Conservation (phyloP, 1,140 invertebrate genomes). For the Copidosoma floridanum region DNA sequence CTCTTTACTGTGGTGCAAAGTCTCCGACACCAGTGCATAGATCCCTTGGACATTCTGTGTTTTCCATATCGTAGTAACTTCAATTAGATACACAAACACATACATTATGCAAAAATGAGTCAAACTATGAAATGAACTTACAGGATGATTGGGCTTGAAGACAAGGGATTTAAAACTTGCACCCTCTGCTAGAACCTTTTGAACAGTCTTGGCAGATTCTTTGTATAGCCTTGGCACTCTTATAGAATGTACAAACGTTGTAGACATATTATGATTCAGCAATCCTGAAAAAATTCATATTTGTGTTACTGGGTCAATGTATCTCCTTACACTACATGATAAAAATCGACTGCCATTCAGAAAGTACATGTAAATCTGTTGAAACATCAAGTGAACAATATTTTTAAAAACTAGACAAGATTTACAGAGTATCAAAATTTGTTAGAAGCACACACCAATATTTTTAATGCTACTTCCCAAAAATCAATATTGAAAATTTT, state of each 20-base stretch:
- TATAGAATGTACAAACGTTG: constrained; percentile 65
- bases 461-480: too few relatives aligned
- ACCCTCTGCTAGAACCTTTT: constrained; percentile 65
- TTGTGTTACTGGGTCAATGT: too few relatives aligned
- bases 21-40: constrained; percentile 69
- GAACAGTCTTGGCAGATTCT: constrained; percentile 65
- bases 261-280: constrained; percentile 33
- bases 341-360: too few relatives aligned
- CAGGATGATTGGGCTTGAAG: constrained; percentile 67
- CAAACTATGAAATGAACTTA: constrained; percentile 44
- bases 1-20: constrained; percentile 65
- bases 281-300: constrained; percentile 9
- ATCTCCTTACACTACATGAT: too few relatives aligned
- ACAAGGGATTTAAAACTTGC: constrained; percentile 72
- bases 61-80: constrained; percentile 23
- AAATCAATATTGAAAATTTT: too few relatives aligned
- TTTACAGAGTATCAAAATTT: too few relatives aligned
- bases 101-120: background rate
- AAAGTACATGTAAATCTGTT: too few relatives aligned
- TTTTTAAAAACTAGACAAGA: too few relatives aligned
- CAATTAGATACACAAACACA: background rate
- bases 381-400: too few relatives aligned
- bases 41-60: constrained; percentile 42
- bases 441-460: too few relatives aligned
- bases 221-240: constrained; percentile 78